Conservation (phyloP, 2,797 vertebrate genomes). For the Acanthornis magna region DNA sequence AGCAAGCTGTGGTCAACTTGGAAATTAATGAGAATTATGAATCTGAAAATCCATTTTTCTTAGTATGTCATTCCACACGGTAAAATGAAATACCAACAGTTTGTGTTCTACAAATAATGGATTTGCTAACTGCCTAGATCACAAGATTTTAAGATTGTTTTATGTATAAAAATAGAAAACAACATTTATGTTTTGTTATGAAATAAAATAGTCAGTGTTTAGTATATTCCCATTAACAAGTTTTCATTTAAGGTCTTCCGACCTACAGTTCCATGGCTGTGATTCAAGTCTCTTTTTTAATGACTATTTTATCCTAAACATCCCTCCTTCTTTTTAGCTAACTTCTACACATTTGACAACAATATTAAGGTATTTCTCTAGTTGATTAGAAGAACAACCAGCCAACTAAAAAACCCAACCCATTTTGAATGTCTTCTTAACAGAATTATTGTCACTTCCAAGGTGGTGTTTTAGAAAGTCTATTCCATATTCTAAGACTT, state of each 20-base stretch:
- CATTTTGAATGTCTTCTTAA: background rate
- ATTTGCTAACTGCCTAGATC: background rate
- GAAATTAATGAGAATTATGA: background rate
- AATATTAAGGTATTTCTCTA: background rate
- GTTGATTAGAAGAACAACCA: background rate
- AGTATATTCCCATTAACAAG: background rate
- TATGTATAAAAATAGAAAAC: background rate
- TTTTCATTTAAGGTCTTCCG: background rate
- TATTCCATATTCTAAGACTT: background rate
- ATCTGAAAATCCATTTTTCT: background rate
- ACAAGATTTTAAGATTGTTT: background rate
- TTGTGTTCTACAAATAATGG: background rate
- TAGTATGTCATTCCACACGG: background rate
- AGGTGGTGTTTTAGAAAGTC: background rate
- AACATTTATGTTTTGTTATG: background rate
- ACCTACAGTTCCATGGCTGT: background rate
- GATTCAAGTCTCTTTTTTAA: background rate
- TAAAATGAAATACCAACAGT: background rate
- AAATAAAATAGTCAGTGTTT: background rate
- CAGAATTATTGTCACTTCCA: background rate
- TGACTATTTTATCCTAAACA: background rate
- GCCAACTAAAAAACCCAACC: rapidly evolving
- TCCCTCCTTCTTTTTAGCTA: background rate
- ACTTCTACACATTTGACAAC: background rate
- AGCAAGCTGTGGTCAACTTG: background rate